Evolutionary conservation across 2,797 vertebrate genomes (phyloP).

Genomic region (Pyrocephalus nanus): DNA sequence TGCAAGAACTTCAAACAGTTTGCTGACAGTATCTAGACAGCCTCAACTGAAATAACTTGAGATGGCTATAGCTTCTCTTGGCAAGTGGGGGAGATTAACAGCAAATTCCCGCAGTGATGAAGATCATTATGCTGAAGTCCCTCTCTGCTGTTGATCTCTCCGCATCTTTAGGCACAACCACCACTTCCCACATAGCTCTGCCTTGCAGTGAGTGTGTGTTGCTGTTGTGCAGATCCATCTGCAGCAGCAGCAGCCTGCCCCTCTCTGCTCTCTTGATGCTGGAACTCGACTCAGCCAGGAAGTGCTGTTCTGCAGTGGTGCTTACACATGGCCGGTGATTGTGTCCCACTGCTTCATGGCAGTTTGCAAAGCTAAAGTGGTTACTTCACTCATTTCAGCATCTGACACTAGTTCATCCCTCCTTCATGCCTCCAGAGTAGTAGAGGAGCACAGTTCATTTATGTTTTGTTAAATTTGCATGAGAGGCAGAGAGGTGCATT

Average conservation of each 20-base stretch:
- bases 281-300: not conserved
- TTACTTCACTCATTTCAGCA: not conserved
- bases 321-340: not conserved
- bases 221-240: not conserved
- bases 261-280: not conserved
- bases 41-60: not conserved
- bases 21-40: conserved; percentile 12
- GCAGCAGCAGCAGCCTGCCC: not conserved
- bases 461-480: not conserved
- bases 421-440: not conserved
- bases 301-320: rapidly evolving
- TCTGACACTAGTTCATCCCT: not conserved
- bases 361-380: not conserved
- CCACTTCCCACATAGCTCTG: not conserved
- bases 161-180: rapidly evolving
- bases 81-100: not conserved
- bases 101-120: not conserved
- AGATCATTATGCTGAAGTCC: not conserved
- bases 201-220: not conserved
- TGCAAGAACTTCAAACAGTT: conserved; percentile 18
- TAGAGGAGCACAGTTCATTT: not conserved
- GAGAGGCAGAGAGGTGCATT: not conserved
- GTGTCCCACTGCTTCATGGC: not conserved
- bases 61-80: not conserved
- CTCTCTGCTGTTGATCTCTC: not conserved